Percentiles rank a stretch among this genome's conserved stretches.
Evolutionary conservation across 2,888 invertebrate genomes (phyloP).

Genomic region (Pollenia labialis): DNA sequence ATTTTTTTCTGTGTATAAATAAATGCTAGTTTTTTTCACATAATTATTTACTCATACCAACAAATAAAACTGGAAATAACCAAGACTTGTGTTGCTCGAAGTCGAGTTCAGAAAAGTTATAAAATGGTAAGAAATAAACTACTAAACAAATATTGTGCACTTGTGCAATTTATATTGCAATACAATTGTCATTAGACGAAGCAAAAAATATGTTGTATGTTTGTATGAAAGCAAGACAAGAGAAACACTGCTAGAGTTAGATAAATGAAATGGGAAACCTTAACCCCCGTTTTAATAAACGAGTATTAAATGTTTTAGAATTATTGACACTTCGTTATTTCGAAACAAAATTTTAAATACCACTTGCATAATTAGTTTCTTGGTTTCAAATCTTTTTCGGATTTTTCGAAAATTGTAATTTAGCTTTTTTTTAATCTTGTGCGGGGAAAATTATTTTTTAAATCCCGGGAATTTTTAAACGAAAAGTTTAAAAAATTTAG

Average conservation of each 20-base stretch:
- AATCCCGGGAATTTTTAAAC: too few species aligned
- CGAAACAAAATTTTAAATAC: too few species aligned
- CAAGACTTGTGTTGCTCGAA: background rate
- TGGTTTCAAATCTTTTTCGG: too few species aligned
- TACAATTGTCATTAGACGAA: slow-evolving; percentile 82
- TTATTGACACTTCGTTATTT: too few species aligned
- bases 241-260: background rate
- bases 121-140: slow-evolving; percentile 76
- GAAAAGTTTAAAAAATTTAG: too few species aligned
- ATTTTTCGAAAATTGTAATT: too few species aligned
- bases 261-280: slow-evolving; percentile 70
- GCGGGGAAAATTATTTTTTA: too few species aligned
- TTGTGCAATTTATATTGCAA: slow-evolving; percentile 83
- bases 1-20: too few species aligned
- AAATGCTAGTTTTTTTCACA: background rate
- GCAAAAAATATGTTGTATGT: slow-evolving; percentile 1
- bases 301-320: background rate
- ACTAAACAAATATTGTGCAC: slow-evolving; percentile 82
- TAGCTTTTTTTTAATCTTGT: too few species aligned
- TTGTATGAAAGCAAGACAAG: background rate
- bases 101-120: slow-evolving; percentile 73
- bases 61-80: background rate
- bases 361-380: too few species aligned
- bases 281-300: background rate
- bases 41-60: background rate